Base-by-base conservation (phyloP, 1,140 invertebrate species). In the Aphelenchoides fujianensis region DNA sequence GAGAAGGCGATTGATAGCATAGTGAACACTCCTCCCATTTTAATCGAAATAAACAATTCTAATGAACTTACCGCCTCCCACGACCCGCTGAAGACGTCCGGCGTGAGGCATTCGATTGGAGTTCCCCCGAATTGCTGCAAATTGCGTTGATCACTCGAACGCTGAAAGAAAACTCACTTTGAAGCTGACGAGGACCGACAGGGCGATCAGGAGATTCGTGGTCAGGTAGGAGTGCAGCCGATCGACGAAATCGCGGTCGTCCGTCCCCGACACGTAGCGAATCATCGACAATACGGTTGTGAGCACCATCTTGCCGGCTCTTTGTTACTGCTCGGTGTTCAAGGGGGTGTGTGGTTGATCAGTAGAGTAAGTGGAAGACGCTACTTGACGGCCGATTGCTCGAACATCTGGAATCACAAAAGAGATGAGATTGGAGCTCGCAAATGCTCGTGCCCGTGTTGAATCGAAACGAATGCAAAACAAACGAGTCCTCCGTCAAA, bases 61-160 rank as follows among this genome's bases (percentile, higher is more conserved):
- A 41, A 23, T 12, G 12, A 19, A 75, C 72, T 71, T 55, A 79
- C 77, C 68, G 80, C 37, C 73, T 79, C 77, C 76, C 76, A 79
- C 9, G 76, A 31, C 28, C 79, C 72, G 27, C 72, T 61, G 62
- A 79, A 79, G 2, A 81, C 61, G 35, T 79, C 79, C 9, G 79
- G 79, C 23, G 66, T 68, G 1, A 79, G 37, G 48, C 77, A 79
- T 63, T 79, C 76, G 12, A 79, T 54, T 34, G 77, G 77, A 48
- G 72, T 78, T 0, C 77, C 79, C 19, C 77, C 77, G 57, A 79
- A 79, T 81, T 79, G 77, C 79, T 79, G 41, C 68, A 81, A 78
- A 53, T 30, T 19, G 1, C 9, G 16, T 68, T 27, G 66, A 68
- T 7, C 28, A 2, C 32, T 36, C 30, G 30, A 52, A 75, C 36